Conservation (phyloP, 2,888 invertebrate genomes). For the Tupiocoris notatus region DNA sequence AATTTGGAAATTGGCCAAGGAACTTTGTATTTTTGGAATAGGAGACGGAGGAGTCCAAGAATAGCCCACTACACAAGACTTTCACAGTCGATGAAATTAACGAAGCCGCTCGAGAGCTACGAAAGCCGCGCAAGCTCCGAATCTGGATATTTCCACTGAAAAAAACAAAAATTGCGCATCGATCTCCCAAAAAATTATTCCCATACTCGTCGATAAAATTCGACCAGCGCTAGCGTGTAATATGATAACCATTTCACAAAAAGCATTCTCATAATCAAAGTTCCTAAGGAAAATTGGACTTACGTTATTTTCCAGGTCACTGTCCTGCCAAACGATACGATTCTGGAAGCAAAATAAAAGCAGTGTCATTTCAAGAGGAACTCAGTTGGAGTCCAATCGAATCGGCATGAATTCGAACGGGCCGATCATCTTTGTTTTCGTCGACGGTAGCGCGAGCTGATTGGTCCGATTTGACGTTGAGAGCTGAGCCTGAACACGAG, state of each 20-base stretch:
- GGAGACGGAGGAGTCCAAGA: slow-evolving; percentile 36
- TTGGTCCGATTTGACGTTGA: not conserved
- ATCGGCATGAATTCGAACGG: not conserved
- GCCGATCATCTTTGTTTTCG: not conserved
- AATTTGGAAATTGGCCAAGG: slow-evolving; percentile 45
- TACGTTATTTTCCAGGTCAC: slow-evolving; percentile 10
- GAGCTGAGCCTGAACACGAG: no score
- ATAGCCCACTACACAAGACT: slow-evolving; percentile 44
- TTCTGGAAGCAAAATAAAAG: slow-evolving; percentile 1
- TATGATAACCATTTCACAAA: no score
- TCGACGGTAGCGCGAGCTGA: not conserved
- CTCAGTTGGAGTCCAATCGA: not conserved
- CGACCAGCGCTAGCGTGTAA: no score
- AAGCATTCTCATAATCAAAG: no score
- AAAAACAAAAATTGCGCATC: no score
- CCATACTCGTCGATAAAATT: no score
- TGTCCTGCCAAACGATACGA: not conserved
- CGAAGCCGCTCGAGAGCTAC: not conserved
- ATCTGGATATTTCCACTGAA: no score
- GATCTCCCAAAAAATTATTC: no score
- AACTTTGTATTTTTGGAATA: slow-evolving; percentile 38
- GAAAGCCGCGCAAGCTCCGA: no score
- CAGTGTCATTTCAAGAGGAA: not conserved
- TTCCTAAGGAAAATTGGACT: no score
- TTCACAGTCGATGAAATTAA: slow-evolving; percentile 24